Evolutionary conservation across 2,113 vertebrate species (phyloP).

Genomic region (Oreocharis arfaki): DNA sequence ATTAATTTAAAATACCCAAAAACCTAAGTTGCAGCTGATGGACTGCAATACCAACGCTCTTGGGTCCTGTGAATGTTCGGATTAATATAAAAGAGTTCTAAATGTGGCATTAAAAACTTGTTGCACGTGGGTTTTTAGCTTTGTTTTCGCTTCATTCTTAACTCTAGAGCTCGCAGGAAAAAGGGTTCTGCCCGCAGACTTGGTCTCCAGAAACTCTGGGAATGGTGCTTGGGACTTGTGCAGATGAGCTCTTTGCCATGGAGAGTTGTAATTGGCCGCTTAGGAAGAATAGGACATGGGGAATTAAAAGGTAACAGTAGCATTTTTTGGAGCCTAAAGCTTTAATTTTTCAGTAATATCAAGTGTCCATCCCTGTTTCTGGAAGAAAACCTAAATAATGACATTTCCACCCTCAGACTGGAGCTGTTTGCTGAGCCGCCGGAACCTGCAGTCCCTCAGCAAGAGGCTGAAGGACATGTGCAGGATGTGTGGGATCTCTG

Average conservation of each 20-base stretch:
- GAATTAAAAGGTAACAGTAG: slow-evolving; percentile 87
- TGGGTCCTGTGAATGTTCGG: background rate
- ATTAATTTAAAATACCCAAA: background rate
- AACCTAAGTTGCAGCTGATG: background rate
- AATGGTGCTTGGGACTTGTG: slow-evolving; percentile 94
- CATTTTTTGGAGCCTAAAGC: background rate
- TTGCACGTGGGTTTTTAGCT: background rate
- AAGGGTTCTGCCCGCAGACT: slow-evolving; percentile 95
- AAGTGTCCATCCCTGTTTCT: background rate
- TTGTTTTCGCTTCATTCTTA: background rate
- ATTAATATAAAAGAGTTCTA: background rate
- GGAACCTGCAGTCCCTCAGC: slow-evolving; percentile 92
- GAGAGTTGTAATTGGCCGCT: slow-evolving; percentile 96
- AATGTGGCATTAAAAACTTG: background rate
- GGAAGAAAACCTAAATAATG: background rate
- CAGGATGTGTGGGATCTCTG: slow-evolving; percentile 96
- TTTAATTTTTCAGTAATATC: background rate
- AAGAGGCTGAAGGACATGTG: slow-evolving; percentile 97
- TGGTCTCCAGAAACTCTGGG: slow-evolving; percentile 97
- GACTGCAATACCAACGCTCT: rapidly evolving
- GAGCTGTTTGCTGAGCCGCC: slow-evolving; percentile 94
- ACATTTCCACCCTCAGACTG: slow-evolving; percentile 81
- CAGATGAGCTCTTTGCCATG: slow-evolving; percentile 98
- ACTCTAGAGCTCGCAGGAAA: slow-evolving; percentile 91
- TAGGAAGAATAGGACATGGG: slow-evolving; percentile 95